Conservation (phyloP, 2,888 invertebrate species). For the Rhogogaster chlorosoma region DNA sequence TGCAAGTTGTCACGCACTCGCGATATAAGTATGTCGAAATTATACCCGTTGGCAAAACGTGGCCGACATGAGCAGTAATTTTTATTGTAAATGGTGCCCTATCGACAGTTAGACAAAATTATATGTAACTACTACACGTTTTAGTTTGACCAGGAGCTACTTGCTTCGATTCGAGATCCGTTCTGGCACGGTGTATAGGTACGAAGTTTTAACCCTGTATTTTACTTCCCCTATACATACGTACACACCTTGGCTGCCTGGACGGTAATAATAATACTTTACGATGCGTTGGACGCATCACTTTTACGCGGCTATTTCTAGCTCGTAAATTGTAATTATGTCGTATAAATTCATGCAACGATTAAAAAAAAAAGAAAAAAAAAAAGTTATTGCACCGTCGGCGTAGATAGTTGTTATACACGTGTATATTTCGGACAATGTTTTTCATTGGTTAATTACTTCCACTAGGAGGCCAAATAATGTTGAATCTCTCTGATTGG, state of each 20-base stretch:
- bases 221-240: not conserved
- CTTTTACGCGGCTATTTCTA: slow-evolving; percentile 34
- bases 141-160: not conserved
- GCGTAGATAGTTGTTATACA: not conserved
- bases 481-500: not conserved
- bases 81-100: not conserved
- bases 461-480: not conserved
- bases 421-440: not conserved
- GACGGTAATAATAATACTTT: not conserved
- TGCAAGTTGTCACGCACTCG: slow-evolving; percentile 16
- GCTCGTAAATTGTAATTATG: slow-evolving; percentile 34
- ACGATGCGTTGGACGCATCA: slow-evolving; percentile 21
- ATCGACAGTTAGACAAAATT: slow-evolving; percentile 11
- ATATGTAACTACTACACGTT: not conserved
- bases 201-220: not conserved
- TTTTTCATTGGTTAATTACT: not conserved
- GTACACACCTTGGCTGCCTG: not conserved
- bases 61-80: not conserved
- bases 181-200: not conserved
- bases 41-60: not conserved
- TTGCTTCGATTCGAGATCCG: not conserved
- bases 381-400: not conserved
- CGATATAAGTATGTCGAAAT: not conserved
- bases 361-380: not conserved
- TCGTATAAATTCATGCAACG: slow-evolving; percentile 26